Evolutionary conservation across 2,113 vertebrate species (phyloP).

Genomic region (Melanostigma gelatinosum): DNA sequence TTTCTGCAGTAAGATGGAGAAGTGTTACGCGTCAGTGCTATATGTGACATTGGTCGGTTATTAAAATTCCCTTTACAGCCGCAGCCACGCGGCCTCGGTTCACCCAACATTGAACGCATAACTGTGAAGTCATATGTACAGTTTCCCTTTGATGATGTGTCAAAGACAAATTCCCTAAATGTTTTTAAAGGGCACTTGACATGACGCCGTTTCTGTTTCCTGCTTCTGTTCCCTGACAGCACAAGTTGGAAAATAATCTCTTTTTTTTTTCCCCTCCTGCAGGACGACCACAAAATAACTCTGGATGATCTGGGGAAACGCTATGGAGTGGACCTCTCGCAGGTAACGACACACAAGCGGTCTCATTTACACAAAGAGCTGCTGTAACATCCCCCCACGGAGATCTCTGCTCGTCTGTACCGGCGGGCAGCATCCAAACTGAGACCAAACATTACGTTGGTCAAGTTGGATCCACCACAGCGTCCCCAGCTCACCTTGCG

Average conservation of each 20-base stretch:
- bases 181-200: neutral
- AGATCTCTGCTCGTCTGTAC: constrained; percentile 31
- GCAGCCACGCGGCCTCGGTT: neutral
- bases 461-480: constrained; percentile 25
- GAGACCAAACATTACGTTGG: constrained; percentile 44
- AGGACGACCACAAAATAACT: constrained; percentile 93
- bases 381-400: constrained; percentile 16
- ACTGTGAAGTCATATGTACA: neutral
- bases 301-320: constrained; percentile 88
- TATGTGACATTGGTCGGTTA: constrained; percentile 1
- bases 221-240: neutral
- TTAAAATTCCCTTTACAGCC: constrained; percentile 3
- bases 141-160: neutral
- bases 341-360: constrained; percentile 78
- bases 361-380: constrained; percentile 13
- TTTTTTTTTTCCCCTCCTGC: constrained; percentile 47
- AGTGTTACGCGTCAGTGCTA: neutral
- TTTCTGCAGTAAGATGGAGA: constrained; percentile 14
- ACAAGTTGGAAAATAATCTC: neutral
- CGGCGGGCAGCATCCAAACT: constrained; percentile 38
- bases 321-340: constrained; percentile 88
- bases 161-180: neutral
- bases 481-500: constrained; percentile 35
- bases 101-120: neutral
- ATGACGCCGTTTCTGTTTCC: neutral